Evolutionary conservation across 2,888 invertebrate species (phyloP).

Genomic region (Tyria jacobaeae): DNA sequence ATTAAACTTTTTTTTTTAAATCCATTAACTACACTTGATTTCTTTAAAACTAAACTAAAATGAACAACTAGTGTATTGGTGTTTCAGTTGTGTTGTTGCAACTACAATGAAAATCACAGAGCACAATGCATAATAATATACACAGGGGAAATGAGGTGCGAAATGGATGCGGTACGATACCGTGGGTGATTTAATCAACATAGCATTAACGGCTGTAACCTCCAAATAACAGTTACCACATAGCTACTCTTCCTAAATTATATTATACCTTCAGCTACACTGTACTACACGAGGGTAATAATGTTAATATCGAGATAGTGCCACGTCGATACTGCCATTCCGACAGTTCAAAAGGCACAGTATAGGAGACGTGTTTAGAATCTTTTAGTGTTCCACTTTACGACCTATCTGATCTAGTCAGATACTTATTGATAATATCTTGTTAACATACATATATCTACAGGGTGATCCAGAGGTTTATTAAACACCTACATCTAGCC

Average conservation of each 20-base stretch:
- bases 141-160: no score
- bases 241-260: slow-evolving; percentile 1
- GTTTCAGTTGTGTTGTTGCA: neutral
- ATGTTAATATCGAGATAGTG: neutral
- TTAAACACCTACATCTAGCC: no score
- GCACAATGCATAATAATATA: neutral
- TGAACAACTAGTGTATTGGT: neutral
- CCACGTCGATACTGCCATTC: neutral
- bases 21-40: no score
- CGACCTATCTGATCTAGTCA: no score
- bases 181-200: neutral
- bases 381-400: neutral
- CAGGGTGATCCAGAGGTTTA: no score
- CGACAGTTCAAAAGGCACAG: neutral
- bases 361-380: neutral
- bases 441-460: no score
- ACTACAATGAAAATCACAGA: neutral
- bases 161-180: neutral
- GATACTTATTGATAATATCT: neutral
- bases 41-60: no score
- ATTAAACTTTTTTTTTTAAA: no score
- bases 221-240: neutral
- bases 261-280: neutral
- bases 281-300: neutral
- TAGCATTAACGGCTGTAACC: neutral